Conservation (phyloP, 2,113 vertebrate genomes). For the Microtus pennsylvanicus region DNA sequence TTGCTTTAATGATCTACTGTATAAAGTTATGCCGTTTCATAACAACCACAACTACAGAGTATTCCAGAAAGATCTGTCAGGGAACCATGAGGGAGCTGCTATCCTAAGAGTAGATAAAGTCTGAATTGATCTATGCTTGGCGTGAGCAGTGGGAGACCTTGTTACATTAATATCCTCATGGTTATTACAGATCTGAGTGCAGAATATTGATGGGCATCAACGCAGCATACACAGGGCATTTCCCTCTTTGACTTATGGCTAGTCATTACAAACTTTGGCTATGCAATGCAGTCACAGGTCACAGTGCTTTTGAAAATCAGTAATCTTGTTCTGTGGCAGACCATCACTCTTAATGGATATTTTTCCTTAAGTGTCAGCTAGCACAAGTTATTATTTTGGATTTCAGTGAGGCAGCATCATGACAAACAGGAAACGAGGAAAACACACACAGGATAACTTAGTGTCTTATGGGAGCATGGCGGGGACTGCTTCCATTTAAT, state of each 20-base stretch:
- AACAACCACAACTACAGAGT: background rate
- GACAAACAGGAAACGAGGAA: constrained; percentile 22
- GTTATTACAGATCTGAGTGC: background rate
- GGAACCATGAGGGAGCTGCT: background rate
- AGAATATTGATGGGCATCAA: background rate
- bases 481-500: background rate
- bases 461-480: background rate
- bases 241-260: background rate
- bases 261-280: background rate
- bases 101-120: background rate
- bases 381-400: constrained; percentile 2
- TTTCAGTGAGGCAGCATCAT: background rate
- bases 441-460: background rate
- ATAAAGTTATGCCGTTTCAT: background rate
- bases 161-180: background rate
- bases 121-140: background rate
- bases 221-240: background rate
- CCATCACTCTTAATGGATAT: background rate
- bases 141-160: background rate
- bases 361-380: constrained; percentile 25
- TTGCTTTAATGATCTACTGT: background rate
- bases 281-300: constrained; percentile 51
- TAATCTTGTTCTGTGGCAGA: constrained; percentile 41
- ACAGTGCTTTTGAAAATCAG: constrained; percentile 68
- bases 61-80: background rate